Conservation (phyloP, 2,797 vertebrate genomes). For the Oryzias dopingdopingensis region DNA sequence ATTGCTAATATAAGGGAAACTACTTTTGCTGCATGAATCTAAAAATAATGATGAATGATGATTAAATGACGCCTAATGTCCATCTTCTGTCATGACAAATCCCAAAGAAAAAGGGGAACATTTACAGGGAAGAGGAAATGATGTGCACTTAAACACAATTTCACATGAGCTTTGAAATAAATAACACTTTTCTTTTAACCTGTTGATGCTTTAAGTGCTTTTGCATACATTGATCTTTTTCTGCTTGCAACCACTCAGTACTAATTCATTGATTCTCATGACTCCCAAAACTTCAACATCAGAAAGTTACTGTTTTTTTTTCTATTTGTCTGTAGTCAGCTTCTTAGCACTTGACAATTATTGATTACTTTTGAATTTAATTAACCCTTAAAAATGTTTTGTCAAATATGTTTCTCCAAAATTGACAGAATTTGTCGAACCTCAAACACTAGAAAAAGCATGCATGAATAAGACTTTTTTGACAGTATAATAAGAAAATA, state of each 20-base stretch:
- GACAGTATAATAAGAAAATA: too few species aligned
- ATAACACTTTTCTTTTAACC: conserved; percentile 50
- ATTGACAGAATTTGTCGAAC: neutral
- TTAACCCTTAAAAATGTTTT: conserved; percentile 1
- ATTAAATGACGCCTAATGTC: too few species aligned
- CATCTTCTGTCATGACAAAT: too few species aligned
- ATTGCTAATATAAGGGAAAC: too few species aligned
- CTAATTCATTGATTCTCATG: conserved; percentile 55
- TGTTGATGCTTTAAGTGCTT: conserved; percentile 29
- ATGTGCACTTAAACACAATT: neutral
- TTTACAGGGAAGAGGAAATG: neutral
- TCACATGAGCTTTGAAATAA: conserved; percentile 49
- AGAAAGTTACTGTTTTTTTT: conserved; percentile 20
- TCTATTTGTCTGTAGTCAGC: conserved; percentile 14
- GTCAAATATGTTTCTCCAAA: neutral
- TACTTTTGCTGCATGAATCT: too few species aligned
- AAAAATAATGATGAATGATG: too few species aligned
- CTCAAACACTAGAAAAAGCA: neutral
- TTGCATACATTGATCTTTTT: conserved; percentile 75
- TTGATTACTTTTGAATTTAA: conserved; percentile 8
- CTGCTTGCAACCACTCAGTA: conserved; percentile 48
- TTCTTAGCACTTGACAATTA: conserved; percentile 2
- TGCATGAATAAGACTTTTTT: neutral
- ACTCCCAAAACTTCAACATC: conserved; percentile 32
- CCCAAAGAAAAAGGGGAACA: neutral